Percentiles rank a stretch among this genome's conserved stretches.
These are phyloP conservation scores for Portevinia maculata DNA, from an alignment of 2,888 invertebrate species.

Conservation along the genomic window DNA sequence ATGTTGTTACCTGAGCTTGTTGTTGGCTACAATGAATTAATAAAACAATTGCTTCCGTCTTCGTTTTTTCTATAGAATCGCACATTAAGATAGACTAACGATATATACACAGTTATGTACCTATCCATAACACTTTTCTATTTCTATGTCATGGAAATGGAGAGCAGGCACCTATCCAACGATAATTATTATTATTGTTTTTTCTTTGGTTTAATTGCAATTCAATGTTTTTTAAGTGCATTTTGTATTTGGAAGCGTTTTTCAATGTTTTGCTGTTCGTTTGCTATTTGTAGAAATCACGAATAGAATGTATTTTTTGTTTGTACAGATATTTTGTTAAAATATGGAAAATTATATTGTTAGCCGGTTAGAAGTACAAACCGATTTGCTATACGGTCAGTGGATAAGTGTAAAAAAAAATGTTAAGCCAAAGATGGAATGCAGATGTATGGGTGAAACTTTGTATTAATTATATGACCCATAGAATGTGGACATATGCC, in stretches of 20 bases:
- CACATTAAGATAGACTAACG: constrained; percentile 2
- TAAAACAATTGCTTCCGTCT: constrained; percentile 43
- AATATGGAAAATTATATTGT: neutral
- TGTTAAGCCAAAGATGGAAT: too few species aligned
- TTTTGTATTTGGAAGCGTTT: constrained; percentile 29
- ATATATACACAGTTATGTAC: too few species aligned
- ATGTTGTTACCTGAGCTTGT: constrained; percentile 52
- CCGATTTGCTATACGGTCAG: too few species aligned
- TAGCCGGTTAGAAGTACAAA: constrained; percentile 13
- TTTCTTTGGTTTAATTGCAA: constrained; percentile 40
- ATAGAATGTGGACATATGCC: too few species aligned
- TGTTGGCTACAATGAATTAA: constrained; percentile 48
- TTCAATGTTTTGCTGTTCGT: constrained; percentile 2
- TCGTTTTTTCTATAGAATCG: neutral
- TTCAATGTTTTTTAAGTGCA: constrained; percentile 51
- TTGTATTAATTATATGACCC: too few species aligned
- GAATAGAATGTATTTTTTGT: neutral
- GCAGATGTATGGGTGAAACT: too few species aligned
- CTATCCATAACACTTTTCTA: constrained; percentile 58
- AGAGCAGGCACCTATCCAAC: constrained; percentile 20
- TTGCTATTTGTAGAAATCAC: neutral
- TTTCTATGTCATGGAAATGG: constrained; percentile 67
- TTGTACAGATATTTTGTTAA: constrained; percentile 1
- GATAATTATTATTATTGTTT: constrained; percentile 10
- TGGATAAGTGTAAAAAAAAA: too few species aligned